Evolutionary conservation across 2,113 vertebrate genomes (phyloP).

Genomic region (Pterocles gutturalis): DNA sequence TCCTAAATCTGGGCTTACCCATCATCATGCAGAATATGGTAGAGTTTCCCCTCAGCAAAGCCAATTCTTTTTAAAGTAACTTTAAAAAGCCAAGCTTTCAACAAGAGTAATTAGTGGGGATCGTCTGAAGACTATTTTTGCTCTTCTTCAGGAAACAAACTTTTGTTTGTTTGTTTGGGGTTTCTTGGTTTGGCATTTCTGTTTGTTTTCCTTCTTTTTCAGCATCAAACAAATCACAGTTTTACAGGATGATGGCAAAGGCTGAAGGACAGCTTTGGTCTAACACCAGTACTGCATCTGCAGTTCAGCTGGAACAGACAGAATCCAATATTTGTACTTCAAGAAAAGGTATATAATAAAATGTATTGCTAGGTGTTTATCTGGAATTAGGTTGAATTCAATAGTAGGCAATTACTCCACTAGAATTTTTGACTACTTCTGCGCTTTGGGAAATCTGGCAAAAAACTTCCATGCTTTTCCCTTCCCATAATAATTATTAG

Average conservation of each 20-base stretch:
- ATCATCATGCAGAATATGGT: neutral
- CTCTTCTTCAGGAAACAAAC: slow-evolving; percentile 40
- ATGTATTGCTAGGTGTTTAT: neutral
- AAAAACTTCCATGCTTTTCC: neutral
- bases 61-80: slow-evolving; percentile 36
- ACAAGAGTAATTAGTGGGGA: slow-evolving; percentile 54
- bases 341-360: neutral
- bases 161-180: neutral
- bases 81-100: slow-evolving; percentile 66
- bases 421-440: neutral
- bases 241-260: neutral
- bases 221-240: slow-evolving; percentile 46
- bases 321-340: neutral
- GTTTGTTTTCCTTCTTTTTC: slow-evolving; percentile 53
- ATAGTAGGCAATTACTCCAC: neutral
- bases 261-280: neutral
- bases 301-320: neutral
- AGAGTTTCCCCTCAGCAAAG: slow-evolving; percentile 54
- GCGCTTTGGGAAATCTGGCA: neutral
- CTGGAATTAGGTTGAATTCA: neutral
- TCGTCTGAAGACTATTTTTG: slow-evolving; percentile 44
- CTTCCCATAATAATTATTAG: neutral
- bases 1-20: slow-evolving; percentile 44
- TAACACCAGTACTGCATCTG: neutral
- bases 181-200: neutral